These are phyloP conservation scores for Vicugna pacos DNA, from an alignment of 2,113 vertebrate species.

Conservation along the genomic window DNA sequence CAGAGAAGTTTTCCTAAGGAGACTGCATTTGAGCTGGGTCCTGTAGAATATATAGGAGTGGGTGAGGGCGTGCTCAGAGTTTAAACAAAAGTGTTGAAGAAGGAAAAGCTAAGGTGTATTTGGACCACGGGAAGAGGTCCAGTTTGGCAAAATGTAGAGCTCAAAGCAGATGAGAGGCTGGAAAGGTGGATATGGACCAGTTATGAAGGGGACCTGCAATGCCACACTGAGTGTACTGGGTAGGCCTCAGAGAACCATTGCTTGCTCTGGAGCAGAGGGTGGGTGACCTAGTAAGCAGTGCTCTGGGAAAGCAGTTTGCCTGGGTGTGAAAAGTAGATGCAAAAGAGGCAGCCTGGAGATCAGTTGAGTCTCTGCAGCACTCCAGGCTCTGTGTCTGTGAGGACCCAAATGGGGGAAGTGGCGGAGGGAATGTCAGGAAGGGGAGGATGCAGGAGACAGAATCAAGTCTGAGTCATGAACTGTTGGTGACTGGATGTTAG, in stretches of 20 bases:
- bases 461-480: not conserved
- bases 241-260: not conserved
- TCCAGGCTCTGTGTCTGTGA: not conserved
- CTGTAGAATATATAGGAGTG: not conserved
- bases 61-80: not conserved
- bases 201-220: not conserved
- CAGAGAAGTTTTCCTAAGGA: not conserved
- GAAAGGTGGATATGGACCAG: not conserved
- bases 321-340: not conserved
- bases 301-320: not conserved
- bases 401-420: not conserved
- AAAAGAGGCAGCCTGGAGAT: not conserved
- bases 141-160: not conserved
- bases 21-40: not conserved
- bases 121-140: not conserved
- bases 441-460: not conserved
- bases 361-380: not conserved
- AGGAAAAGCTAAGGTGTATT: not conserved
- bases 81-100: conserved; percentile 5
- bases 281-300: not conserved
- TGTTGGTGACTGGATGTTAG: not conserved
- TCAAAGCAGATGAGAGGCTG: not conserved
- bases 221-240: not conserved
- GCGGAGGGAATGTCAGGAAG: not conserved
- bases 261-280: not conserved